Evolutionary conservation across 2,888 invertebrate genomes (phyloP).

Genomic region (Steromphala cineraria): DNA sequence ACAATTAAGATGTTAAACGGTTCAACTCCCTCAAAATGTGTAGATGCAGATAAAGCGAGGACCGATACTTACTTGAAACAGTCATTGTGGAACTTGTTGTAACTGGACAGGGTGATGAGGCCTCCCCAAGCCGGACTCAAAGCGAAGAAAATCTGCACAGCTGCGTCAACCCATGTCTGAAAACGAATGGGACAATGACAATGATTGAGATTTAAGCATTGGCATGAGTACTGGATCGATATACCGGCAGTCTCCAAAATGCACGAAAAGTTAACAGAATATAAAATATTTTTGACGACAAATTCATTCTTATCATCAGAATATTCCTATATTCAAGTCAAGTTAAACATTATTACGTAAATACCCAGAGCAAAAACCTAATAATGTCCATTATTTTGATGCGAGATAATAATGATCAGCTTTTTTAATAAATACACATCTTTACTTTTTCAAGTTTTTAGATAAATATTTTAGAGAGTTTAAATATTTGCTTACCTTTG

Average conservation of each 20-base stretch:
- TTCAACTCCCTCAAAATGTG: not conserved
- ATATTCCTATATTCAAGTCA: too few species aligned
- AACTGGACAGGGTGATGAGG: conserved; percentile 72
- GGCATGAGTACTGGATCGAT: too few species aligned
- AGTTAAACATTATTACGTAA: not conserved
- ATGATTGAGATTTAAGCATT: too few species aligned
- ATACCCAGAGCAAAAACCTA: not conserved
- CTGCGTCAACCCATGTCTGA: conserved; percentile 73
- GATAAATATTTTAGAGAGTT: too few species aligned
- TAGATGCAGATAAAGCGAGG: not conserved
- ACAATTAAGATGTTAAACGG: not conserved
- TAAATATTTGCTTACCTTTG: conserved; percentile 56
- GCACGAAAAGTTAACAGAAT: too few species aligned
- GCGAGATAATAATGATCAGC: not conserved
- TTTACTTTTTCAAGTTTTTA: not conserved
- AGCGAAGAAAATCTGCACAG: conserved; percentile 74
- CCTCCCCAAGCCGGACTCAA: conserved; percentile 74
- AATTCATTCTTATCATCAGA: too few species aligned
- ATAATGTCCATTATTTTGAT: not conserved
- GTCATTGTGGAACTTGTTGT: conserved; percentile 73
- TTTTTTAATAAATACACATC: not conserved
- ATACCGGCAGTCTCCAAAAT: too few species aligned
- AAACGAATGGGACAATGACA: not conserved
- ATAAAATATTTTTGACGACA: too few species aligned
- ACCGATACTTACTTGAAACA: conserved; percentile 69